These are phyloP conservation scores for Lagria hirta DNA, from an alignment of 2,888 invertebrate species.

Conservation along the genomic window DNA sequence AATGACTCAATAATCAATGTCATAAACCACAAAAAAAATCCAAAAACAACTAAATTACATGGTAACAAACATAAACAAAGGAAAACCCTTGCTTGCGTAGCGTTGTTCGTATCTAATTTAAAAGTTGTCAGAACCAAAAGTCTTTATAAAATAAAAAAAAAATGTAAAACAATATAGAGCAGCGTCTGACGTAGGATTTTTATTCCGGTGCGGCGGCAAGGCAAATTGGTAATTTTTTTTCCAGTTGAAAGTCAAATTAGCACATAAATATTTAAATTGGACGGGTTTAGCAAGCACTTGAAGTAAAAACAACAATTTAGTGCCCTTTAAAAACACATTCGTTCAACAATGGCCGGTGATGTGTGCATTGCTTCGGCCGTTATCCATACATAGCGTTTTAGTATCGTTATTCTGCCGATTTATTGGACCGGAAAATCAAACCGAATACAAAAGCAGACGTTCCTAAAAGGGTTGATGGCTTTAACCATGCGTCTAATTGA, in stretches of 20 bases:
- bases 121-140: conserved; percentile 23
- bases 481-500: conserved; percentile 42
- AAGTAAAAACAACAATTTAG: conserved; percentile 27
- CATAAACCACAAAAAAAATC: too few relatives aligned
- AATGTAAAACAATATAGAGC: too few relatives aligned
- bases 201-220: conserved; percentile 5
- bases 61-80: too few relatives aligned
- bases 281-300: conserved; percentile 25
- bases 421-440: conserved; percentile 40
- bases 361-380: background rate
- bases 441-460: conserved; percentile 35
- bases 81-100: too few relatives aligned
- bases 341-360: conserved; percentile 13
- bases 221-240: conserved; percentile 15
- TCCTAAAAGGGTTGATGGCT: conserved; percentile 41
- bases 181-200: conserved; percentile 9
- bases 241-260: conserved; percentile 21
- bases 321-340: conserved; percentile 25
- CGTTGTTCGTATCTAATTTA: too few relatives aligned
- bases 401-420: conserved; percentile 40
- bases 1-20: too few relatives aligned
- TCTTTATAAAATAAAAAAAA: conserved; percentile 26
- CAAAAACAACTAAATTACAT: too few relatives aligned
- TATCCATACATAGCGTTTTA: conserved; percentile 16
- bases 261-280: conserved; percentile 26